phyloP scores from a whole-genome alignment of 2,888 invertebrate genomes.

The Meliscaeva auricollis region DNA sequence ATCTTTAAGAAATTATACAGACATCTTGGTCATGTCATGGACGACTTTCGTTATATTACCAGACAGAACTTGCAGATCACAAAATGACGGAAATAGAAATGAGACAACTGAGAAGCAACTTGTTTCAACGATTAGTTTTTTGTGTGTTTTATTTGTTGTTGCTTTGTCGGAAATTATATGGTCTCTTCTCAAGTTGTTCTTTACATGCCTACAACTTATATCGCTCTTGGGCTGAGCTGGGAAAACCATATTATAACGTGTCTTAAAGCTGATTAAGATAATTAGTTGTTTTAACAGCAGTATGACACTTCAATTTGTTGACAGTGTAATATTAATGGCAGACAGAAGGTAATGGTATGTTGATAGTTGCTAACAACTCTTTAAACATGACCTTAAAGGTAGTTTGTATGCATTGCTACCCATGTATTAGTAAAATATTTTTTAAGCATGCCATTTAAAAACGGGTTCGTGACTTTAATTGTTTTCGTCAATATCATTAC shows the following conservation, averaged over 20 bases:
- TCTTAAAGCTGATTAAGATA: constrained; percentile 47
- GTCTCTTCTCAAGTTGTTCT: constrained; percentile 19
- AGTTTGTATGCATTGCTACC: too few species aligned
- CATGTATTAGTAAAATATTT: too few species aligned
- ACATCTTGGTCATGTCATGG: constrained; percentile 21
- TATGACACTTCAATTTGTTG: background rate
- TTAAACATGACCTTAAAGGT: background rate
- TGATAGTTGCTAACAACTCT: background rate
- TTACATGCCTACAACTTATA: background rate
- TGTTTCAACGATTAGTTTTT: constrained; percentile 11
- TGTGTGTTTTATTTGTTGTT: background rate
- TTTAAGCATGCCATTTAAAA: too few species aligned
- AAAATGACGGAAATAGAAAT: constrained; percentile 47
- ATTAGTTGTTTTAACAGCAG: constrained; percentile 18
- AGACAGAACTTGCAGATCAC: constrained; percentile 5
- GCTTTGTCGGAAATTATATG: constrained; percentile 33
- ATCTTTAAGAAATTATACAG: constrained; percentile 44
- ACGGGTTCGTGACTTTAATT: too few species aligned
- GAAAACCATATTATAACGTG: constrained; percentile 18
- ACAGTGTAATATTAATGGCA: constrained; percentile 16
- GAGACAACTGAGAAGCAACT: constrained; percentile 3
- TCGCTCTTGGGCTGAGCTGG: background rate
- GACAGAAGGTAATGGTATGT: background rate
- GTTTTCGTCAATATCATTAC: too few species aligned
- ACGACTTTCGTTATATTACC: background rate